Evolutionary conservation across 1,140 invertebrate genomes (phyloP), one percentile per base, ranked within the genome.

Genomic region (Euwallacea fornicatus): DNA sequence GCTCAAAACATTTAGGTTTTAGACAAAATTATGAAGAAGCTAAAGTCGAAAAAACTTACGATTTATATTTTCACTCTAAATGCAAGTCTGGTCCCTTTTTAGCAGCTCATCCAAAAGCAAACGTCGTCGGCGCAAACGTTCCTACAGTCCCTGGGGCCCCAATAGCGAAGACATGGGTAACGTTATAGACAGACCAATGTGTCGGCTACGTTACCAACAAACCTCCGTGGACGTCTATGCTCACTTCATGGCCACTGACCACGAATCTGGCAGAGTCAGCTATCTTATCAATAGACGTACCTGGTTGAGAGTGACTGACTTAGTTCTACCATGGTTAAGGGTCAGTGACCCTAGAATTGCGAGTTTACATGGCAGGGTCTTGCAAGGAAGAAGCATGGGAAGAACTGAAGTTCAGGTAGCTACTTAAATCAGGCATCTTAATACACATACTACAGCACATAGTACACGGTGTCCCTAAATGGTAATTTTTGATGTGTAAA

Each of bases 261-360:
- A 97, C 80, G 93, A 96, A 79, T 95, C 94, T 0, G 95, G 95
- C 0, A 87, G 95, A 54, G 91, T 93, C 7, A 94, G 91, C 9
- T 97, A 95, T 82, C 89, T 97, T 70, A 90, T 97, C 21, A 95
- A 93, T 58, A 85, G 94, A 0, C 88, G 93, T 46, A 95, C 94
- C 0, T 93, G 90, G 83, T 82, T 98, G 16, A 87, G 93, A 53
- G 91, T 98, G 2, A 98, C 96, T 0, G 94, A 98, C 79, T 83
- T 98, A n/a, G 91, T 98, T 11, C 83, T 90, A 44, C 89, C 92
- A 0, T 84, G 93, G 67, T 83, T 98, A 55, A 83, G 95, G 0
- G 91, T 97, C 7, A 91, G 95, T 0, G 95, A 98, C 83, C 90
- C 92, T 0, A 86, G 93, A 64, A 93, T 98, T 60, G 95, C 95